Evolutionary conservation across 2,888 invertebrate genomes (phyloP), one percentile per base, ranked within the genome.

Genomic region (Cheilosia pagana): DNA sequence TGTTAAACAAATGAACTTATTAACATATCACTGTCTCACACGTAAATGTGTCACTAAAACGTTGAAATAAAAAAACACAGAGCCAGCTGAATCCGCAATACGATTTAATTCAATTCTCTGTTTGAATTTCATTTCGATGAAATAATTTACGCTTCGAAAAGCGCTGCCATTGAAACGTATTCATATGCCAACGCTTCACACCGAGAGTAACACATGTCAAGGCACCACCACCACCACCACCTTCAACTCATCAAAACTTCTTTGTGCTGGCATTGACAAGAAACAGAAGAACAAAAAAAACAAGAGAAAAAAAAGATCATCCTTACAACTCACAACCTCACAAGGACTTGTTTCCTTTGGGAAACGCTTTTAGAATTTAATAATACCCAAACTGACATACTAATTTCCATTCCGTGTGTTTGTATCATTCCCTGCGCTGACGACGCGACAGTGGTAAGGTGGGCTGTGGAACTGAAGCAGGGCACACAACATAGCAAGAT

Each of bases 401-500:
- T 78, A 72, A 62, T 82, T 72, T 72, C 43, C 72, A 78, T 72
- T 55, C 35, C 39, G 65, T 60, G 53, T 60, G 60, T 43, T 59
- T 71, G 23, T 71, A 31, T 50, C 53, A 25, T 25, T 25, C 25
- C 5, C 41, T 65, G 43, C 50, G 43, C 8, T 23, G 68, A 8
- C 41, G 48, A 14, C 3, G 62, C 41, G 48, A 14, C 3, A 53
- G 14, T 10, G 14, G 21, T 10, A 7, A 25, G 62, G 45, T 57
- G 8, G 28, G 12, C 3, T 12, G 35, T 3, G 19, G 41, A 43
- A 41, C 23, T 12, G 25, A 28, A 59, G 16, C 70, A 48, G 35
- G 28, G 19, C 41, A 63, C 63, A 67, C 63, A 67, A 59, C 67
- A 39, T 48, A 82, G 60, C 71, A 82, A 72, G 72, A 82, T 82